Percentiles rank a stretch among this genome's conserved stretches.
These are phyloP conservation scores for Amblyopsis rosae DNA, from an alignment of 2,113 vertebrate genomes.

Conservation along the genomic window DNA sequence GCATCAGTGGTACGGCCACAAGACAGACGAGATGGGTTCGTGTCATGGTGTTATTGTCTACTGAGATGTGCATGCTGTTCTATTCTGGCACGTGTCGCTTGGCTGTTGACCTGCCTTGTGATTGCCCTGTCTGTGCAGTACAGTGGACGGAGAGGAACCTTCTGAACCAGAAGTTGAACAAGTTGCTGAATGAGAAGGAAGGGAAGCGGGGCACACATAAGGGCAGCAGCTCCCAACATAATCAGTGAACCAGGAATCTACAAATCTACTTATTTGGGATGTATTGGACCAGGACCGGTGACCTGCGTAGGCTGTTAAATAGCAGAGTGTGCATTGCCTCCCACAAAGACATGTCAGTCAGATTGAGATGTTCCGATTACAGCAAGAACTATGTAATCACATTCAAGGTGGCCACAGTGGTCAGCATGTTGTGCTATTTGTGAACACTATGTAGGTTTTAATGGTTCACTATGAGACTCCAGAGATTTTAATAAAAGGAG, in stretches of 20 bases:
- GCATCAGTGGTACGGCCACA: conserved; percentile 42
- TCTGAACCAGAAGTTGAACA: conserved; percentile 47
- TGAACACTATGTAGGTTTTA: neutral
- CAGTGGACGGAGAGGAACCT: conserved; percentile 60
- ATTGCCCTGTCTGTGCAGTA: conserved; percentile 7
- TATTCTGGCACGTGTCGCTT: neutral
- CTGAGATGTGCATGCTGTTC: neutral
- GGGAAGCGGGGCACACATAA: neutral
- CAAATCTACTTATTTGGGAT: too few relatives aligned
- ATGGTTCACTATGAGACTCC: too few relatives aligned
- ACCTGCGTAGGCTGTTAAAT: neutral
- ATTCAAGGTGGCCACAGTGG: too few relatives aligned
- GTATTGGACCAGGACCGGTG: too few relatives aligned
- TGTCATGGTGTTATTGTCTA: neutral
- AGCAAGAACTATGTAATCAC: too few relatives aligned
- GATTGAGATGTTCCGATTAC: too few relatives aligned
- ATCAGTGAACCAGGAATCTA: neutral
- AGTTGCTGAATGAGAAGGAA: conserved; percentile 38
- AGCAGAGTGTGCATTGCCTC: too few relatives aligned
- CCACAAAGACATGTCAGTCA: too few relatives aligned
- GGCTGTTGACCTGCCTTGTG: rapidly evolving
- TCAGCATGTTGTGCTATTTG: too few relatives aligned
- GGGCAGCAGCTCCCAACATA: neutral
- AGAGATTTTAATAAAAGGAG: too few relatives aligned
- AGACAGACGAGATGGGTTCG: conserved; percentile 45